phyloP scores from a whole-genome alignment of 2,113 vertebrate genomes.

The Dromiciops gliroides region DNA sequence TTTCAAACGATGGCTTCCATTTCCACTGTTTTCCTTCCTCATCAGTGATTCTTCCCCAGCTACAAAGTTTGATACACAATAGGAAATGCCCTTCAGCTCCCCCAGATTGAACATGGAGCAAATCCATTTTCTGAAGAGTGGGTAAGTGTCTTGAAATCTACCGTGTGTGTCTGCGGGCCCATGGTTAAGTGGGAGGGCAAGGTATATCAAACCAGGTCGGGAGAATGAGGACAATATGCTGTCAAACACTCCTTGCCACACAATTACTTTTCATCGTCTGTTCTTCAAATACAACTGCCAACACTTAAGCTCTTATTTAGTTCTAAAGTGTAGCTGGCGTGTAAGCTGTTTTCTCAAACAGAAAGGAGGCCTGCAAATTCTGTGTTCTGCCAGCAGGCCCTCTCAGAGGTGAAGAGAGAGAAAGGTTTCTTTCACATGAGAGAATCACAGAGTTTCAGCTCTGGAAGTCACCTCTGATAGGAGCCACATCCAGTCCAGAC shows the following conservation, averaged over 20 bases:
- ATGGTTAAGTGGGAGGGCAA: neutral
- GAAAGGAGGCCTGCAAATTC: neutral
- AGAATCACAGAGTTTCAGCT: neutral
- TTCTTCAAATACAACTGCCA: neutral
- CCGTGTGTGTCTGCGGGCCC: neutral
- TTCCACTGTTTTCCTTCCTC: conserved; percentile 20
- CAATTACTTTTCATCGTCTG: neutral
- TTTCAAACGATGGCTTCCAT: conserved; percentile 2
- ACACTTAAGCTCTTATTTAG: neutral
- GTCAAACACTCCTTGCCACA: neutral
- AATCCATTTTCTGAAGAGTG: conserved; percentile 16
- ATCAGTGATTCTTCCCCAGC: conserved; percentile 15
- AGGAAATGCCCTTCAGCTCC: conserved; percentile 7
- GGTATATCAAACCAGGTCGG: neutral
- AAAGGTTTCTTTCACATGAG: neutral
- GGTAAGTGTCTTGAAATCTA: neutral
- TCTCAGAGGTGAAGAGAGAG: neutral
- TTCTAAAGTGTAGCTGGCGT: neutral
- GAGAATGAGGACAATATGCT: neutral
- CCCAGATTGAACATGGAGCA: conserved; percentile 27
- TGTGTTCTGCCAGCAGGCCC: neutral
- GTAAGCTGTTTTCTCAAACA: conserved; percentile 8
- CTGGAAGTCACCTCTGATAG: neutral
- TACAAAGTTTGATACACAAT: neutral
- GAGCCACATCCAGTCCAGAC: neutral